Evolutionary conservation across 2,113 vertebrate genomes (phyloP), one percentile per base, ranked within the genome.

Genomic region (Rhegmatorhina hoffmannsi): DNA sequence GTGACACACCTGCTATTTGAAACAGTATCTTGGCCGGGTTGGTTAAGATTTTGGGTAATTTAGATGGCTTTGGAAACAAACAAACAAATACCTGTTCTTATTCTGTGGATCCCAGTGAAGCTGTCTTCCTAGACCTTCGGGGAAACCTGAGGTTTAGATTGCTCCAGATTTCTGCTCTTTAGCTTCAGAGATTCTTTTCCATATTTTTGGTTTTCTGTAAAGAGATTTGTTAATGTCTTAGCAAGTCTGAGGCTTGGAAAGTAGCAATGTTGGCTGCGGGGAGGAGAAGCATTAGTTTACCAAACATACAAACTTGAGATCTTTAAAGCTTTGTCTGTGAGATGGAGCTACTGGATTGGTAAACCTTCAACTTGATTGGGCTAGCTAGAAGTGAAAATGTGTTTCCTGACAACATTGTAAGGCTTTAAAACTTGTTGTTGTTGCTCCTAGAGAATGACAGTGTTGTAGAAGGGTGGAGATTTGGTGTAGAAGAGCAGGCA

Each of bases 41-140:
- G 4, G 6, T 1, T 77, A 17, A 3, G 23, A 53, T 12, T 82
- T 55, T 0, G 0, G 5, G 17, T 63, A 31, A 66, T 53, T 23
- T 34, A 25, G 33, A 33, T 50, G 13, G 10, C 40, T 76, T 82
- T 46, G 15, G 66, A 86, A 44, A 25, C 9, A 55, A 43, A 5
- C 40, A 64, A 33, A 64, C 28, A 33, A 5, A 7, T 13, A 5
- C 1, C 2, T 66, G 5, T 3, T 36, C 53, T 86, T 74, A 9
- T 55, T 74, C 6, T 24, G 4, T 74, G 50, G 19, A 53, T 84
- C 11, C 2, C 4, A 23, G 19, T 55, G 36, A 9, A 68, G 9
- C 8, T 1, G 1, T 59, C 13, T 72, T 47, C 50, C 15, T 68
- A 34, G 31, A 26, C 3, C 14, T 26, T 21, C 12, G 3, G 13